Evolutionary conservation across 2,888 invertebrate species (phyloP).

Genomic region (Tethea ocularis): DNA sequence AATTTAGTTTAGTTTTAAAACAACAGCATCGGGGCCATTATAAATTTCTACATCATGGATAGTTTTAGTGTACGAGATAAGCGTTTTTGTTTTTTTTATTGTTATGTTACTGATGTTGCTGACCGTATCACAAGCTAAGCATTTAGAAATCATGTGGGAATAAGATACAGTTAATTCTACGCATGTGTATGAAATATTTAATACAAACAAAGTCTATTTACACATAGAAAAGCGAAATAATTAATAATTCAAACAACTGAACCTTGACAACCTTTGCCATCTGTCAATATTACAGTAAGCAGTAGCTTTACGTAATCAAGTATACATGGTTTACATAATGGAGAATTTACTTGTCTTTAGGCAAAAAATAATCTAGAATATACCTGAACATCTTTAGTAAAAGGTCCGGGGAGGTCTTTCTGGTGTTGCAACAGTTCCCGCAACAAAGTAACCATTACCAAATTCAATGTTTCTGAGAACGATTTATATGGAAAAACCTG

Average conservation of each 20-base stretch:
- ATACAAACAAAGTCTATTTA: constrained; percentile 6
- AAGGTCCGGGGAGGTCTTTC: constrained; percentile 93
- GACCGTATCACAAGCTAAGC: not conserved
- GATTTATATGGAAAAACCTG: constrained; percentile 96
- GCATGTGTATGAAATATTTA: not conserved
- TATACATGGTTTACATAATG: not conserved
- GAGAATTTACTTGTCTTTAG: constrained; percentile 15
- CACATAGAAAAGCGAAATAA: not conserved
- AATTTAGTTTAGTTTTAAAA: no score
- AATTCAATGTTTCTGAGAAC: constrained; percentile 96
- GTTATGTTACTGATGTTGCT: no score
- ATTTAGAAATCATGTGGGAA: not conserved
- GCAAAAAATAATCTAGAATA: no score
- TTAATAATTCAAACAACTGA: constrained; percentile 10
- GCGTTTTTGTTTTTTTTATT: no score
- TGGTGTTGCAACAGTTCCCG: constrained; percentile 96
- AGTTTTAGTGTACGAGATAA: no score
- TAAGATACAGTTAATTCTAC: not conserved
- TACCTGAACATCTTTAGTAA: constrained; percentile 94
- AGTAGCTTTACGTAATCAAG: constrained; percentile 12
- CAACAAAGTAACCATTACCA: constrained; percentile 96
- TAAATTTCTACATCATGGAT: no score
- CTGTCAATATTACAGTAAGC: constrained; percentile 8
- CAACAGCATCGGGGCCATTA: no score
- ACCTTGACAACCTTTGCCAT: constrained; percentile 4